A percentile compares a stretch with the other conserved stretches of the same genome.
Conservation (phyloP, 2,797 vertebrate species). For the Gymnocypris eckloni region DNA sequence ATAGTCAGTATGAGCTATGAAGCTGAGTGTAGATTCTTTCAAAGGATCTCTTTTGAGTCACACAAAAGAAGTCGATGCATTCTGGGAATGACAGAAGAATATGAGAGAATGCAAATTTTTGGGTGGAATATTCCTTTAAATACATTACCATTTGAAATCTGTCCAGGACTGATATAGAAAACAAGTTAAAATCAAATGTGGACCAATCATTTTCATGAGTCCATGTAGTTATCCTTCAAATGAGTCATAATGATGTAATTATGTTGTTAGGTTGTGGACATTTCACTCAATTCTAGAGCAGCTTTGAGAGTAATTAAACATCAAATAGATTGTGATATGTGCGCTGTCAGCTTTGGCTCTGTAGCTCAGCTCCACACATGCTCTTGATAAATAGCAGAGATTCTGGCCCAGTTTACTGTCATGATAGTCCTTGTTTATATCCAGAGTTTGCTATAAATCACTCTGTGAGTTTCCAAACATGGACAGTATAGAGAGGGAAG, state of each 20-base stretch:
- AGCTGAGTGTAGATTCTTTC: background rate
- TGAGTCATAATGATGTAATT: constrained; percentile 22
- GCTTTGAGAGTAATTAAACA: constrained; percentile 16
- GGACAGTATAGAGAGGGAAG: background rate
- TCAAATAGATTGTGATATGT: background rate
- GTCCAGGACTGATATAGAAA: background rate
- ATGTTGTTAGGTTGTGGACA: constrained; percentile 12
- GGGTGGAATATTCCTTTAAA: background rate
- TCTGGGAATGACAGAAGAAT: background rate
- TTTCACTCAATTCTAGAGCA: background rate
- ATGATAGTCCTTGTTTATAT: constrained; percentile 20
- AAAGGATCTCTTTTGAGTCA: background rate
- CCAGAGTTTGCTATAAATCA: constrained; percentile 9
- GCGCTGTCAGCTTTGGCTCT: constrained; percentile 2
- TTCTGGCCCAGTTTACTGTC: background rate
- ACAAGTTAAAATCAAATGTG: background rate
- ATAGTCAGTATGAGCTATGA: background rate
- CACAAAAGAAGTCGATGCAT: background rate
- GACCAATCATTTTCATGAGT: background rate
- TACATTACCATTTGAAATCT: background rate
- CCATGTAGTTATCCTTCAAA: background rate
- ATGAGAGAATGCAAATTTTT: background rate
- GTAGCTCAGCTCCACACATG: background rate
- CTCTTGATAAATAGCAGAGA: constrained; percentile 27
- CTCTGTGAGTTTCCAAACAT: background rate